Base-by-base conservation (phyloP, 1,140 invertebrate species). In the Cardiocondyla obscurior region DNA sequence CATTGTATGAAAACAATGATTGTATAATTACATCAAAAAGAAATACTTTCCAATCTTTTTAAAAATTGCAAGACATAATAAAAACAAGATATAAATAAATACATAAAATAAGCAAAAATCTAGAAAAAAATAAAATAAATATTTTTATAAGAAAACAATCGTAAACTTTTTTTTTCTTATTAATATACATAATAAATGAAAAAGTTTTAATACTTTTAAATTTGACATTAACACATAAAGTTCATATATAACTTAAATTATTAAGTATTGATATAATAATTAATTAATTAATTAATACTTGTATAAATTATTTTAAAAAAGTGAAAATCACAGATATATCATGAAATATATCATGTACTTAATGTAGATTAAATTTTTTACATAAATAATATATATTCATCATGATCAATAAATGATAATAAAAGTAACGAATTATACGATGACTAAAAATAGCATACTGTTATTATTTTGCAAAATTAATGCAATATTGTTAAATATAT, bases 241-340 rank as follows among this genome's bases (percentile, higher is more conserved):
- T 51, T n/a, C n/a, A n/a, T 30, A 22, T 28, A 62, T 81, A 57
- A 65, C 36, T 57, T 76, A 85, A 4, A 72, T 85, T 12, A 82
- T 70, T 33, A 53, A 85, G 62, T 60, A 76, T 69, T 62, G 51
- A 74, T 85, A 58, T 82, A 82, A 81, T 8, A 73, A 73, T 22
- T n/a, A n/a, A n/a, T n/a, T 30, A 73, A 39, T 53, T 28, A 8
- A 69, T 76, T 65, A 84, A 73, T 81, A 77, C 53, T n/a, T 51
- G 49, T 16, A 0, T 55, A 30, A 82, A 49, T 65, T 25, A n/a
- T 51, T 86, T 72, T 87, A 85, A 14, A 77, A 85, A 39, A 86
- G 65, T 79, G n/a, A 83, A 87, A 88, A 90, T 90, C 87, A 90
- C 89, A 90, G 89, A 86, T 84, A 70, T 57, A 16, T 4, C 6